phyloP scores from a whole-genome alignment of 2,797 vertebrate genomes.

The Cyclura pinguis region DNA sequence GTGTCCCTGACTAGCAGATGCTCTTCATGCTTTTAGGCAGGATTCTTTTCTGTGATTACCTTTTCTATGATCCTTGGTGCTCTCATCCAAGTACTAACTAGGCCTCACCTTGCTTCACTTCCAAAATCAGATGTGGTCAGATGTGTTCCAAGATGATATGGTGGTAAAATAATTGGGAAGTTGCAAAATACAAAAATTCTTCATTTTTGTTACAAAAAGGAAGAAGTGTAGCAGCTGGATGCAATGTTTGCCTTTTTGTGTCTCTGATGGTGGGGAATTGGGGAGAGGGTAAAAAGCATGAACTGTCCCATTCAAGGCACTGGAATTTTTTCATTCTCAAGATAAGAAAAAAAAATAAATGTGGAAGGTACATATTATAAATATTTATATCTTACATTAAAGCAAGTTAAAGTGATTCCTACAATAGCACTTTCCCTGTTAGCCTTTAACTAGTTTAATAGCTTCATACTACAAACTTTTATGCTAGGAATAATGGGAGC shows the following conservation, averaged over 20 bases:
- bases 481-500: constrained; percentile 64
- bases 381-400: background rate
- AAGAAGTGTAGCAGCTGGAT: background rate
- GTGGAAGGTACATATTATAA: background rate
- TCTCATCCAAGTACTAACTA: too few species aligned
- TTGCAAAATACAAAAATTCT: background rate
- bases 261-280: background rate
- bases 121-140: too few species aligned
- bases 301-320: background rate
- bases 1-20: too few species aligned
- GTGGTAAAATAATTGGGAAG: background rate
- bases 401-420: constrained; percentile 19
- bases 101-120: too few species aligned
- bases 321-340: background rate
- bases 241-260: background rate
- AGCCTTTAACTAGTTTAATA: constrained; percentile 12
- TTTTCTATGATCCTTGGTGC: too few species aligned
- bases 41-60: too few species aligned
- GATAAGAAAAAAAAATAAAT: background rate
- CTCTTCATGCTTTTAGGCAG: too few species aligned
- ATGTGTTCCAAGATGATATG: too few species aligned
- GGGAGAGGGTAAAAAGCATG: background rate
- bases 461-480: constrained; percentile 58
- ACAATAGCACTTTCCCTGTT: constrained; percentile 10
- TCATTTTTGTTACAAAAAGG: background rate